Evolutionary conservation across 2,797 vertebrate species (phyloP).

Genomic region (Otolemur crassicaudatus): DNA sequence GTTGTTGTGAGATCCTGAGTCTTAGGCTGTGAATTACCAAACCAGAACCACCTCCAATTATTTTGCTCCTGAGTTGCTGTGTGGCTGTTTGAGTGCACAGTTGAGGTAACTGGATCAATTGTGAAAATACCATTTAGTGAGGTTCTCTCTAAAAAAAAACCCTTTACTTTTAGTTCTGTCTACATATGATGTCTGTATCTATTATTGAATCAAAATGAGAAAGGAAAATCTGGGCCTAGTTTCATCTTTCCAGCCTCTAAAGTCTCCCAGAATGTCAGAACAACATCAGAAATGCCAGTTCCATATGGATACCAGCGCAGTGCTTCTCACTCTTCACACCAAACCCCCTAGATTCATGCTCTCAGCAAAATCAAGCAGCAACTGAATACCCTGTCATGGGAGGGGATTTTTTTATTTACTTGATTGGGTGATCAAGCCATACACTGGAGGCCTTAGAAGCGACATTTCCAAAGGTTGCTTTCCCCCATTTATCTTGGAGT

Average conservation of each 20-base stretch:
- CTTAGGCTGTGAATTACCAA: constrained; percentile 65
- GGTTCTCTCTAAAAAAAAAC: neutral
- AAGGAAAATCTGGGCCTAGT: neutral
- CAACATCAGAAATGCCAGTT: neutral
- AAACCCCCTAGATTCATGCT: neutral
- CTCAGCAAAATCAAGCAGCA: neutral
- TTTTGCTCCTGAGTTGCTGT: constrained; percentile 56
- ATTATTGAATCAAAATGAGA: neutral
- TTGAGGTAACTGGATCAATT: constrained; percentile 62
- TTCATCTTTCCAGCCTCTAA: constrained; percentile 27
- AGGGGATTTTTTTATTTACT: constrained; percentile 27
- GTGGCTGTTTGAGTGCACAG: constrained; percentile 52
- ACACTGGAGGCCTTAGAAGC: neutral
- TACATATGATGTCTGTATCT: neutral
- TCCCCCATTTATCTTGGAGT: neutral
- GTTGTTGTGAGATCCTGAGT: constrained; percentile 50
- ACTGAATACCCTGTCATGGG: neutral
- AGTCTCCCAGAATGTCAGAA: neutral
- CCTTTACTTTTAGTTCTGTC: neutral
- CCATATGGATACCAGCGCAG: neutral
- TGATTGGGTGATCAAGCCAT: neutral
- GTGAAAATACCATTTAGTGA: constrained; percentile 68
- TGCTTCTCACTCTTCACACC: neutral
- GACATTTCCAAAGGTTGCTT: neutral
- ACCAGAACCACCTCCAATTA: constrained; percentile 59